Conservation (phyloP, 2,888 invertebrate genomes). For the Dynastes grantii region DNA sequence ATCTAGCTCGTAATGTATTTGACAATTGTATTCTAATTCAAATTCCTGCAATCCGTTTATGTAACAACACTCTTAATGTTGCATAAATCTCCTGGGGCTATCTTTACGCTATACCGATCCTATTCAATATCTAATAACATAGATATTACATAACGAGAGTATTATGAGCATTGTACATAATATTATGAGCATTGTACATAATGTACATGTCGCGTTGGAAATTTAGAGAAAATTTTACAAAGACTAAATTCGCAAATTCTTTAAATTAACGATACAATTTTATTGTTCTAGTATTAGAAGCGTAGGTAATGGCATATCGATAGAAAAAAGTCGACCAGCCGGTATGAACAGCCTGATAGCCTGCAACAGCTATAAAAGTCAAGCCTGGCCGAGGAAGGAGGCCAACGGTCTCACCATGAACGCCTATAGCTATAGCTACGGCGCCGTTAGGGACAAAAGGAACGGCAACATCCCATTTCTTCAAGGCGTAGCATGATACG, state of each 20-base stretch:
- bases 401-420: conserved; percentile 66
- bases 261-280: conserved; percentile 44
- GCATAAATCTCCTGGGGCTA: no score
- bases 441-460: conserved; percentile 68
- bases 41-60: no score
- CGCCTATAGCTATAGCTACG: conserved; percentile 74
- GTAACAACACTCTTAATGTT: no score
- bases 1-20: no score
- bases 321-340: conserved; percentile 79
- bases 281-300: conserved; percentile 65
- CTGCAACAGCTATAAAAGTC: conserved; percentile 84
- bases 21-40: no score
- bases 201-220: no score
- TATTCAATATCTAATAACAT: no score
- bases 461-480: conserved; percentile 58
- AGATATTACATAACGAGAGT: no score
- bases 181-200: no score
- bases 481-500: conserved; percentile 61
- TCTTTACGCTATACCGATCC: no score
- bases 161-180: no score
- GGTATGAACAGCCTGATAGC: conserved; percentile 84
- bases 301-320: conserved; percentile 74
- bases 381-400: conserved; percentile 71
- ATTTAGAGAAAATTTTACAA: neutral
- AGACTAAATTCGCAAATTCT: neutral